Evolutionary conservation across 2,113 vertebrate species (phyloP).

Genomic region (Petaurus breviceps): DNA sequence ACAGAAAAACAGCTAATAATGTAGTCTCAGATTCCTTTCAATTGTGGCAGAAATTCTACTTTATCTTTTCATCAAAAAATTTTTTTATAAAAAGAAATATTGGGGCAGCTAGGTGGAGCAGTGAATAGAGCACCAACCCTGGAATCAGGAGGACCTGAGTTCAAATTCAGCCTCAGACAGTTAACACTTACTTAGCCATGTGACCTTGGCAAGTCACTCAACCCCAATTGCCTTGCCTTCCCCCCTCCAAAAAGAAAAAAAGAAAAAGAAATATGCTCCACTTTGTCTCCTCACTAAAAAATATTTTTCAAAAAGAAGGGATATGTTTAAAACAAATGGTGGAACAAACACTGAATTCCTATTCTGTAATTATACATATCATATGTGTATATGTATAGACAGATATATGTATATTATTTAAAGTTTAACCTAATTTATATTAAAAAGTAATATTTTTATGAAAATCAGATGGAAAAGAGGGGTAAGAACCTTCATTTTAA

Average conservation of each 20-base stretch:
- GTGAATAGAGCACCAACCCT: no score
- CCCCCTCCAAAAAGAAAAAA: no score
- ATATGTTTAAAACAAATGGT: slow-evolving; percentile 40
- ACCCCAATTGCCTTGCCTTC: no score
- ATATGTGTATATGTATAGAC: not conserved
- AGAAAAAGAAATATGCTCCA: not conserved
- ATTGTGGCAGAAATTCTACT: slow-evolving; percentile 14
- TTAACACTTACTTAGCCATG: no score
- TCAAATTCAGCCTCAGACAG: no score
- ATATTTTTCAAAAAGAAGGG: not conserved
- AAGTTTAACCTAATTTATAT: not conserved
- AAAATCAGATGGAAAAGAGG: not conserved
- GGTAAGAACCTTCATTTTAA: not conserved
- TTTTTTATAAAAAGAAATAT: not conserved
- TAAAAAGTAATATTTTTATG: not conserved
- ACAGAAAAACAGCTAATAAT: slow-evolving; percentile 1
- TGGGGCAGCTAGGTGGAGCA: no score
- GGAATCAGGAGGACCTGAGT: no score
- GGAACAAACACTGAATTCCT: slow-evolving; percentile 6
- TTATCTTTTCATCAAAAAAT: slow-evolving; percentile 49
- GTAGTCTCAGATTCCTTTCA: not conserved
- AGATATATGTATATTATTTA: not conserved
- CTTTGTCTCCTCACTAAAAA: slow-evolving; percentile 43
- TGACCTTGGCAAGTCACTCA: no score
- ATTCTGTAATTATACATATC: slow-evolving; percentile 11